Base-by-base conservation (phyloP, 2,113 vertebrate species). In the Mobula hypostoma region DNA sequence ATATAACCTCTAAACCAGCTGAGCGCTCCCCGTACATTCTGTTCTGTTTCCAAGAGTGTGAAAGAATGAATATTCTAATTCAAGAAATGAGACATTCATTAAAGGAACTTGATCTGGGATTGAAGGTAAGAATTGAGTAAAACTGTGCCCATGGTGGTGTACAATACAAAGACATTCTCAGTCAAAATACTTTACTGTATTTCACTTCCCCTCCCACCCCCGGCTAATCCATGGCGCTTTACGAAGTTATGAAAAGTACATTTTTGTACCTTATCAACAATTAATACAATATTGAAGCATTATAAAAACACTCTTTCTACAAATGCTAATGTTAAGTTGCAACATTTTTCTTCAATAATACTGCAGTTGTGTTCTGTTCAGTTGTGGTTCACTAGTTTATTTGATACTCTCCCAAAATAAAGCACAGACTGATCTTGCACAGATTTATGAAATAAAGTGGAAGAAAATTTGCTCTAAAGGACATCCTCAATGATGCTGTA, bases 1-100 rank as follows among this genome's bases (percentile, higher is more conserved):
- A 97, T 95, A 97, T 98, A 95, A 97, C 94, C 66, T 97, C 96
- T 79, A 97, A 97, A 95, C 96, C 96, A 29, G 96, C 95, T 4
- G 97, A 97, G 80, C 95, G 95, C 0, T 97, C 96, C 0, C 97
- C 96, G 0, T 96, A 96, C 95, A 96, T 97, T 94, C 95, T 97
- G 95, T 96, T 97, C 94, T 97, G 96, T 95, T 97, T 98, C 95
- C 97, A 97, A 96, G 97, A 97, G 95, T 97, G 96, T 79, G 96
- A 98, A 95, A 97, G 97, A 94, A 96, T 97, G 96, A 97, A 97
- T 96, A 95, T 2, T 0, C 96, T 97, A 21, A 95, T 96, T 94
- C 68, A 94, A 29, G 95, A 97, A 94, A 96, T 97, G 19, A 96
- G 96, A 8, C 95, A 95, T 94, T 98, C 97, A 0, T 96, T 98